These are phyloP conservation scores for Eremobia ochroleuca DNA, from an alignment of 2,888 invertebrate genomes.

Conservation along the genomic window DNA sequence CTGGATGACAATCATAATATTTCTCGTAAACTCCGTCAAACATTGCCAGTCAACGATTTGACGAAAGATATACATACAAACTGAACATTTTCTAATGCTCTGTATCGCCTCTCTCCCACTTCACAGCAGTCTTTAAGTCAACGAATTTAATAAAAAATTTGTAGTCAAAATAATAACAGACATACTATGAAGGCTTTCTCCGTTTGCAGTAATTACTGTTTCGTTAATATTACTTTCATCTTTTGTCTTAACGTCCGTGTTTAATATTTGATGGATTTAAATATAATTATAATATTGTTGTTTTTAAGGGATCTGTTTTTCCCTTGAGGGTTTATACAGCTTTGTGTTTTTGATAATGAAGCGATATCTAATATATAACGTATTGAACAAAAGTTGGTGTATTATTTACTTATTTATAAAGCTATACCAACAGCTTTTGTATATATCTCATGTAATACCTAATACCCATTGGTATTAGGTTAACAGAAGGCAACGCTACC, in stretches of 20 bases:
- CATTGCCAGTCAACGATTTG: background rate
- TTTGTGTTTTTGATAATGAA: background rate
- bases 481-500: too few relatives aligned
- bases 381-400: background rate
- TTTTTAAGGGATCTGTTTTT: background rate
- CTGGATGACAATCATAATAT: too few relatives aligned
- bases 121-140: background rate
- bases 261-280: conserved; percentile 59
- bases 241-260: conserved; percentile 18
- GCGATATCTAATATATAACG: background rate
- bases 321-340: background rate
- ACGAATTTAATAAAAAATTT: conserved; percentile 38
- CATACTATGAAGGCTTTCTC: conserved; percentile 33
- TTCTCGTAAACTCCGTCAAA: too few relatives aligned
- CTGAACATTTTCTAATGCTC: background rate
- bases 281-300: conserved; percentile 52
- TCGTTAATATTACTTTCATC: conserved; percentile 56
- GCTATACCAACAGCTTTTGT: too few relatives aligned
- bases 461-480: too few relatives aligned
- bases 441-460: too few relatives aligned
- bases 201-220: conserved; percentile 52
- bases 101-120: background rate
- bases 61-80: background rate
- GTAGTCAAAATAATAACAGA: conserved; percentile 52
- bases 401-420: too few relatives aligned